phyloP scores from a whole-genome alignment of 2,113 vertebrate species.

The Melanerpes formicivorus region DNA sequence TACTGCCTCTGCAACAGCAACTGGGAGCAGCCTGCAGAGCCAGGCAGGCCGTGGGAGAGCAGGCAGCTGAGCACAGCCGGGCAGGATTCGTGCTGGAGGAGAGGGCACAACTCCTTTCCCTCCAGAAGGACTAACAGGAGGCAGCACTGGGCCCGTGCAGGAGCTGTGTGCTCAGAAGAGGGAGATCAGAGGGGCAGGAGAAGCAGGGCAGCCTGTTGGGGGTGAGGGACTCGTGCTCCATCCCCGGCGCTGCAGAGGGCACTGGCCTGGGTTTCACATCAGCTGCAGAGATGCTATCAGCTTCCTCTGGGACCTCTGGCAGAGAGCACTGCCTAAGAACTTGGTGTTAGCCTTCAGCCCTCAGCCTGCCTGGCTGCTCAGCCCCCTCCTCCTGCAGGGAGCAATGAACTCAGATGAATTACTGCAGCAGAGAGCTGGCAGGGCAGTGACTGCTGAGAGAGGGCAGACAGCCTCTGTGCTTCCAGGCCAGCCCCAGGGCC shows the following conservation, averaged over 20 bases:
- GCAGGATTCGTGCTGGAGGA: neutral
- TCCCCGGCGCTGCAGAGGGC: neutral
- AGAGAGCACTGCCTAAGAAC: neutral
- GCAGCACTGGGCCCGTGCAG: neutral
- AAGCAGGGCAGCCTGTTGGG: neutral
- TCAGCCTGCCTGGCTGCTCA: neutral
- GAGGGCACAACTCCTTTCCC: neutral
- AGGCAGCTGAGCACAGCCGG: neutral
- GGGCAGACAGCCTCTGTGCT: neutral
- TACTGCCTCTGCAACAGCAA: neutral
- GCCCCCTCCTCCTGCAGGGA: neutral
- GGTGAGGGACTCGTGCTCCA: neutral
- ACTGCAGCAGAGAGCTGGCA: neutral
- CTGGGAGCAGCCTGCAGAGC: neutral
- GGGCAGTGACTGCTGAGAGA: neutral
- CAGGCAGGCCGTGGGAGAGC: neutral
- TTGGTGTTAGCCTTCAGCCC: neutral
- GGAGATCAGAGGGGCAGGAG: neutral
- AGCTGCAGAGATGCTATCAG: constrained; percentile 16
- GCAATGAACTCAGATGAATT: neutral
- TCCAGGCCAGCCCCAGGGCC: neutral
- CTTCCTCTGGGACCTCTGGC: neutral
- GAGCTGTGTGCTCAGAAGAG: neutral
- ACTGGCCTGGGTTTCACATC: neutral
- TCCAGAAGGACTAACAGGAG: neutral